phyloP scores from a whole-genome alignment of 2,888 invertebrate species.

The Erebia aethiops region DNA sequence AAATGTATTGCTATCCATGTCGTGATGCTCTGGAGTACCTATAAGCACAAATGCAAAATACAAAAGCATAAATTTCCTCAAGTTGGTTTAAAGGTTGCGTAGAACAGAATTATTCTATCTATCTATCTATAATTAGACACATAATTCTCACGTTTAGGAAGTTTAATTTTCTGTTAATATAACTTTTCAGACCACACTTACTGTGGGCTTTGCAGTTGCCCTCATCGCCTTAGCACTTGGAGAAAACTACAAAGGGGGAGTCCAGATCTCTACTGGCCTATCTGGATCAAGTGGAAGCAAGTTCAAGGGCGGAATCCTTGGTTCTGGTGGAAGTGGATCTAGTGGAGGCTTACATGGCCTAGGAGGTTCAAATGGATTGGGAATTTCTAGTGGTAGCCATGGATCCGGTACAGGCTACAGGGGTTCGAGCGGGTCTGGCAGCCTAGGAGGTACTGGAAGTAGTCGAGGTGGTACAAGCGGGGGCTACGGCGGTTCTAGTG shows the following conservation, averaged over 20 bases:
- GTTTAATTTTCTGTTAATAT: background rate
- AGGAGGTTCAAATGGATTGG: too few relatives aligned
- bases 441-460: conserved; percentile 17
- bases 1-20: too few relatives aligned
- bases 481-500: background rate
- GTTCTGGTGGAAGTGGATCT: conserved; percentile 29
- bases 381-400: too few relatives aligned
- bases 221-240: conserved; percentile 26
- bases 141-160: background rate
- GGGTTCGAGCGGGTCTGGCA: background rate
- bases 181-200: conserved; percentile 29
- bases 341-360: conserved; percentile 8
- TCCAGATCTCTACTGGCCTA: conserved; percentile 14
- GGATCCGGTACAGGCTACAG: conserved; percentile 36
- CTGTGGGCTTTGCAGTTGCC: conserved; percentile 22
- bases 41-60: too few relatives aligned
- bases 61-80: too few relatives aligned
- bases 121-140: too few relatives aligned
- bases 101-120: too few relatives aligned
- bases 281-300: background rate
- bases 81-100: too few relatives aligned
- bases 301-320: background rate
- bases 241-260: conserved; percentile 19
- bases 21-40: too few relatives aligned
- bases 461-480: conserved; percentile 40